Evolutionary conservation across 2,888 invertebrate species (phyloP).

Genomic region (Platerodrilus igneus): DNA sequence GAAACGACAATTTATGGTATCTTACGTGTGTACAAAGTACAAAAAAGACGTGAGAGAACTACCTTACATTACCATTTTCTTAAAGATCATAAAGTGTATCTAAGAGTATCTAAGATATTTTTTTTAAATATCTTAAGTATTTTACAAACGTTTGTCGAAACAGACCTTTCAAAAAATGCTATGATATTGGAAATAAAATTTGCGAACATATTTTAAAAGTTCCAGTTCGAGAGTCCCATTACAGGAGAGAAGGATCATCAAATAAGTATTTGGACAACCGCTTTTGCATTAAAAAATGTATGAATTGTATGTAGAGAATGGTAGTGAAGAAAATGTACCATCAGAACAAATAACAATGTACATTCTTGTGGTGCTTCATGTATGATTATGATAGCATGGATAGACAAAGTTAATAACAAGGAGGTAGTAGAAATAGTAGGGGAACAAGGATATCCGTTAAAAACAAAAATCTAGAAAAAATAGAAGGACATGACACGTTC

Average conservation of each 20-base stretch:
- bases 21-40: background rate
- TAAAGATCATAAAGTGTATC: background rate
- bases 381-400: too few relatives aligned
- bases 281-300: too few relatives aligned
- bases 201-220: slow-evolving; percentile 1
- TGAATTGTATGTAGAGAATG: background rate
- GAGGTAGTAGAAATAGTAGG: too few relatives aligned
- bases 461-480: too few relatives aligned
- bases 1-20: background rate
- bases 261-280: too few relatives aligned
- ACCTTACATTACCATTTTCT: slow-evolving; percentile 3
- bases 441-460: too few relatives aligned
- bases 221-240: slow-evolving; percentile 1
- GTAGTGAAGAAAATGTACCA: background rate
- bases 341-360: background rate
- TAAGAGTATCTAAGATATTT: background rate
- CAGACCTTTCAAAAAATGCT: background rate
- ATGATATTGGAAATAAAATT: background rate
- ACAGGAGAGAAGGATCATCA: background rate
- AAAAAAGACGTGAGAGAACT: background rate
- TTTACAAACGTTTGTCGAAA: too few relatives aligned
- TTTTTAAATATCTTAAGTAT: background rate
- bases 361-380: too few relatives aligned
- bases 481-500: too few relatives aligned
- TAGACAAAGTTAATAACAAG: too few relatives aligned